Percentiles rank a stretch among this genome's conserved stretches.
Conservation (phyloP, 2,888 invertebrate species). For the Hirtodrosophila histrioides region DNA sequence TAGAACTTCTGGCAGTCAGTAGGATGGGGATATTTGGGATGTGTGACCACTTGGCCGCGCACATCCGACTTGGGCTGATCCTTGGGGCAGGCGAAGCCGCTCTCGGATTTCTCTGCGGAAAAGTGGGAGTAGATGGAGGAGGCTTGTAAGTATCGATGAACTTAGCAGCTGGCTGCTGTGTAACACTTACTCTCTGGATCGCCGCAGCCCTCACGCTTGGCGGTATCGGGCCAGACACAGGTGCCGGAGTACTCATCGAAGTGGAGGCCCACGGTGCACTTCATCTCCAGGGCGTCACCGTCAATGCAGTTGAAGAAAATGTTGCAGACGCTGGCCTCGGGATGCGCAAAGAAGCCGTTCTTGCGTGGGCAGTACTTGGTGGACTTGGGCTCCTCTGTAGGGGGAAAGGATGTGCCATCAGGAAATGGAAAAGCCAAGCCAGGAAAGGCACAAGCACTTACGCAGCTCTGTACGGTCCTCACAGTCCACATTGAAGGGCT, state of each 20-base stretch:
- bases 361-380: slow-evolving; percentile 91
- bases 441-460: slow-evolving; percentile 86
- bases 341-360: slow-evolving; percentile 96
- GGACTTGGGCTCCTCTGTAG: slow-evolving; percentile 89
- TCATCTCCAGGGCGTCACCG: slow-evolving; percentile 91
- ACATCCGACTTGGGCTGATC: slow-evolving; percentile 87
- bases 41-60: slow-evolving; percentile 90
- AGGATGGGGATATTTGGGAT: slow-evolving; percentile 94
- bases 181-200: slow-evolving; percentile 85
- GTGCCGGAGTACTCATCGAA: slow-evolving; percentile 95
- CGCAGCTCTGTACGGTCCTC: slow-evolving; percentile 94
- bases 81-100: slow-evolving; percentile 94
- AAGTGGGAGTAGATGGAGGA: slow-evolving; percentile 51
- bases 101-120: slow-evolving; percentile 89
- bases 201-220: slow-evolving; percentile 91
- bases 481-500: slow-evolving; percentile 96
- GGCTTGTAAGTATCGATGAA: too few relatives aligned
- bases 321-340: slow-evolving; percentile 92
- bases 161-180: too few relatives aligned
- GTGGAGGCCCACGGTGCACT: slow-evolving; percentile 94
- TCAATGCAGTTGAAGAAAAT: slow-evolving; percentile 95
- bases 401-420: background rate
- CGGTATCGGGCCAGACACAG: slow-evolving; percentile 94
- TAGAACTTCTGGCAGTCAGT: slow-evolving; percentile 96
- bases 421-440: too few relatives aligned